phyloP scores from a whole-genome alignment of 2,888 invertebrate genomes.

The Amiota minor region DNA sequence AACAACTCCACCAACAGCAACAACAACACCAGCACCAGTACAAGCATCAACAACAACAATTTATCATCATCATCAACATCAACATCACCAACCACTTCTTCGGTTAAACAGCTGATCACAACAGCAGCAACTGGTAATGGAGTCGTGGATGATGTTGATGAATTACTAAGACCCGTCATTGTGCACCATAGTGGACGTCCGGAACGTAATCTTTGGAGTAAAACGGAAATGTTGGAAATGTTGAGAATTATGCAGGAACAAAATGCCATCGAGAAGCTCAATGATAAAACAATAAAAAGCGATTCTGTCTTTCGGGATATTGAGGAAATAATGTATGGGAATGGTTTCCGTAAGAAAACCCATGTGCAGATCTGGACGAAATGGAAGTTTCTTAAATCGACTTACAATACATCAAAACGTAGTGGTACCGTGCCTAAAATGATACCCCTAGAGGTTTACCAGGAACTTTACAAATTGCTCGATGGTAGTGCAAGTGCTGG shows the following conservation, averaged over 20 bases:
- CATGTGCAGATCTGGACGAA: slow-evolving; percentile 73
- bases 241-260: slow-evolving; percentile 68
- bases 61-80: neutral
- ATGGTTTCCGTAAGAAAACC: slow-evolving; percentile 70
- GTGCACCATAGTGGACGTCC: slow-evolving; percentile 51
- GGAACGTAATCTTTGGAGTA: slow-evolving; percentile 72
- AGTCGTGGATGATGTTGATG: slow-evolving; percentile 63
- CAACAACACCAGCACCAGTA: slow-evolving; percentile 40
- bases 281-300: slow-evolving; percentile 70
- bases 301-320: slow-evolving; percentile 70
- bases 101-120: slow-evolving; percentile 55
- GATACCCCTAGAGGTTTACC: slow-evolving; percentile 65
- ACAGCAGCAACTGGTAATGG: slow-evolving; percentile 59
- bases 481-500: slow-evolving; percentile 38
- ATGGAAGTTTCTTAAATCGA: slow-evolving; percentile 73
- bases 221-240: slow-evolving; percentile 70
- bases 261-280: slow-evolving; percentile 66
- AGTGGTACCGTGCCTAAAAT: slow-evolving; percentile 69
- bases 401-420: slow-evolving; percentile 71
- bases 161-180: slow-evolving; percentile 49
- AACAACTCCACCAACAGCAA: slow-evolving; percentile 41
- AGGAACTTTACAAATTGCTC: slow-evolving; percentile 64
- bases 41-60: slow-evolving; percentile 28
- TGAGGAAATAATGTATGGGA: slow-evolving; percentile 67
- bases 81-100: slow-evolving; percentile 28